Percentiles rank a stretch among this genome's conserved stretches.
These are phyloP conservation scores for Pyrrhura leucotis DNA, from an alignment of 2,797 vertebrate species.

Conservation along the genomic window DNA sequence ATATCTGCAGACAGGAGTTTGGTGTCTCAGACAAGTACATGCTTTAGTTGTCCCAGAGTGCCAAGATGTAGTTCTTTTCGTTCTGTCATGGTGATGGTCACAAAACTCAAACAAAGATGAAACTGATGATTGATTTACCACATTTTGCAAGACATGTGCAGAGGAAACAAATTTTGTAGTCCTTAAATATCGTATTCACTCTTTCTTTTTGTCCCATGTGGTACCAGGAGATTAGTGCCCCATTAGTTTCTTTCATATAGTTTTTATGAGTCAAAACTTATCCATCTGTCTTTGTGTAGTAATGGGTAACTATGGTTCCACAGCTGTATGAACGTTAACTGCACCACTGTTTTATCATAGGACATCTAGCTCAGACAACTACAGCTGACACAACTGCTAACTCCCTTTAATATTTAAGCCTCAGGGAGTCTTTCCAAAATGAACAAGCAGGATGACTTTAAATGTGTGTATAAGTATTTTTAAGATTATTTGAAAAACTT, in stretches of 20 bases:
- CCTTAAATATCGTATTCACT: neutral
- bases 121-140: constrained; percentile 35
- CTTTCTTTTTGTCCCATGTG: neutral
- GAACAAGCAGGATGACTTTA: neutral
- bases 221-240: neutral
- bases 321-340: neutral
- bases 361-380: neutral
- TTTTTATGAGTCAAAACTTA: constrained; percentile 26
- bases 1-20: neutral
- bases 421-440: neutral
- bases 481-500: neutral
- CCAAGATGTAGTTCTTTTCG: neutral
- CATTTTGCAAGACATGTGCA: neutral
- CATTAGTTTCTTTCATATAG: constrained; percentile 28
- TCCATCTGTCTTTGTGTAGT: neutral
- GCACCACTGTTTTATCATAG: neutral
- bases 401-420: neutral
- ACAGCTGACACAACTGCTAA: neutral
- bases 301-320: neutral
- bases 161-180: neutral
- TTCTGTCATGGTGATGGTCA: neutral
- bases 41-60: neutral
- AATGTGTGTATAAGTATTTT: rapidly evolving
- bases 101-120: neutral
- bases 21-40: neutral